Evolutionary conservation across 2,113 vertebrate genomes (phyloP), one percentile per base, ranked within the genome.

Genomic region (Solea solea): DNA sequence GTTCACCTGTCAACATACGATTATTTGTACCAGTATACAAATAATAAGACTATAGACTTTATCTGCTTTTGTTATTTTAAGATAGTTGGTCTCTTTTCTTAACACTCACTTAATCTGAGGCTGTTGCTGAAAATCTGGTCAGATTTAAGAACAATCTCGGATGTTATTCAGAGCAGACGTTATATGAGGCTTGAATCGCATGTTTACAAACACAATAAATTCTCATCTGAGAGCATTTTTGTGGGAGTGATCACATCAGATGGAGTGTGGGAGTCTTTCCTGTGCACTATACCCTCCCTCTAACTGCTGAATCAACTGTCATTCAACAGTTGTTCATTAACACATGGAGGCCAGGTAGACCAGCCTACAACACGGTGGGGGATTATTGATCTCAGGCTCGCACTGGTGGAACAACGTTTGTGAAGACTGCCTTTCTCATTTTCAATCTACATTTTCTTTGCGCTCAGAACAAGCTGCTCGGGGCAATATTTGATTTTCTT

Each of bases 321-420:
- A 74, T 67, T 34, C 8, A 1, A 41, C 64, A 72, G 93, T 94
- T 93, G 91, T 93, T 93, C 88, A 94, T 94, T 93, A 94, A 94
- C 93, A 8, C 14, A 48, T 13, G n/a, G 50, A 75, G 71, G 83
- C 70, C 80, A 79, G 74, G 68, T 63, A 66, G 79, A 76, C 39
- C 49, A 55, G 60, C 52, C 13, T 9, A 13, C 15, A 72, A 42
- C 73, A 64, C 77, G 69, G 69, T 44, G 72, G 77, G 81, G 1
- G 54, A 67, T 66, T 65, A 80, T 69, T 69, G 75, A 81, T 78
- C 74, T 52, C 51, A 46, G 59, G 25, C 62, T 82, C 49, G 13
- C 60, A 54, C 16, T 9, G 12, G 7, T 68, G 72, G 42, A 82
- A 39, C 9, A 53, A 51, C 15, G 9, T 15, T 15, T 3, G 1